phyloP scores from a whole-genome alignment of 2,888 invertebrate species.

The Agrochola macilenta region DNA sequence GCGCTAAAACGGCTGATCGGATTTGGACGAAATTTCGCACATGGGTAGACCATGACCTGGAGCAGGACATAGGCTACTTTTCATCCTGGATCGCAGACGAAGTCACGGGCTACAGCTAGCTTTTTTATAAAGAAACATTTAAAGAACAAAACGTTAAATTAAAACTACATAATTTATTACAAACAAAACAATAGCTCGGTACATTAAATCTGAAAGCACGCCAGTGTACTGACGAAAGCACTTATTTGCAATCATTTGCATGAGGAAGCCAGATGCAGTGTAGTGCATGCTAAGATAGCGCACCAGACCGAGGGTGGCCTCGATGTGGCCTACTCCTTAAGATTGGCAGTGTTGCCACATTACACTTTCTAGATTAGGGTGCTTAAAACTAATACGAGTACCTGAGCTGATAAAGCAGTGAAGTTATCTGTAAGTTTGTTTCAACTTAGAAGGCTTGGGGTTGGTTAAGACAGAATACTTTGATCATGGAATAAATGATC shows the following conservation, averaged over 20 bases:
- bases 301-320: constrained; percentile 74
- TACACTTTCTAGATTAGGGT: constrained; percentile 68
- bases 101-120: too few species aligned
- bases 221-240: constrained; percentile 76
- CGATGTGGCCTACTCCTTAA: constrained; percentile 59
- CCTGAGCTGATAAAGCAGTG: neutral
- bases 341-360: constrained; percentile 60
- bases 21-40: too few species aligned
- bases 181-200: constrained; percentile 51
- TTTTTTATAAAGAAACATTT: too few species aligned
- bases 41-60: too few species aligned
- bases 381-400: constrained; percentile 51
- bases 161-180: neutral
- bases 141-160: too few species aligned
- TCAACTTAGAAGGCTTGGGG: neutral
- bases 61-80: too few species aligned
- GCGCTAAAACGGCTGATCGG: too few species aligned
- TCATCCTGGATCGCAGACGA: too few species aligned
- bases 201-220: constrained; percentile 45
- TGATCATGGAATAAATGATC: neutral
- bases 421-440: constrained; percentile 22
- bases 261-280: constrained; percentile 83
- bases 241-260: constrained; percentile 84
- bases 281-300: constrained; percentile 74
- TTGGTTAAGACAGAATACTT: neutral